phyloP scores from a whole-genome alignment of 2,888 invertebrate species.

The Mellilla xanthometata region DNA sequence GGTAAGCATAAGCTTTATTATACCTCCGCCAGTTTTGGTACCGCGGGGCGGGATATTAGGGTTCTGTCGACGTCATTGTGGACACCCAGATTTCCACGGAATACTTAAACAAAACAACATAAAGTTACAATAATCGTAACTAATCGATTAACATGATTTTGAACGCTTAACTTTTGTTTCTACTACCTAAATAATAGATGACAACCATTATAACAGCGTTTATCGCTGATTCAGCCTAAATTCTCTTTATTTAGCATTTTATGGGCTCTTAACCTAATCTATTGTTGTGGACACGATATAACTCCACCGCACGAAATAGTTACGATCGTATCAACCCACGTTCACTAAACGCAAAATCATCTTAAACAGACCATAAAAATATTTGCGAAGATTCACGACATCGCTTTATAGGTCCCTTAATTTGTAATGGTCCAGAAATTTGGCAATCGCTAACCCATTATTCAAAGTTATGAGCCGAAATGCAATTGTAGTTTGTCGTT shows the following conservation, averaged over 20 bases:
- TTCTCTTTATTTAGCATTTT: slow-evolving; percentile 9
- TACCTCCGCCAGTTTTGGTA: slow-evolving; percentile 48
- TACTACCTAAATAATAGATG: background rate
- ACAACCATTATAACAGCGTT: slow-evolving; percentile 5
- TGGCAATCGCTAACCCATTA: background rate
- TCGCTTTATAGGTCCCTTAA: background rate
- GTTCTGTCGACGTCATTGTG: slow-evolving; percentile 31
- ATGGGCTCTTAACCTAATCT: slow-evolving; percentile 13
- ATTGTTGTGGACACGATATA: slow-evolving; percentile 7
- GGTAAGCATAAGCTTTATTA: slow-evolving; percentile 72
- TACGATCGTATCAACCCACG: slow-evolving; percentile 7
- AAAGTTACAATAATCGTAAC: no score
- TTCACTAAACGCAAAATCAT: slow-evolving; percentile 1
- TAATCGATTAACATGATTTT: background rate
- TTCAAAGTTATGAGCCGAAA: no score
- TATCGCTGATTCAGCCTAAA: slow-evolving; percentile 10
- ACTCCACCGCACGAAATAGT: slow-evolving; percentile 7
- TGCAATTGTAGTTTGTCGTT: no score
- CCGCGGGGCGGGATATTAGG: slow-evolving; percentile 39
- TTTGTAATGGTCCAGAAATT: background rate
- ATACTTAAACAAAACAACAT: no score
- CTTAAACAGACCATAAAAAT: slow-evolving; percentile 1
- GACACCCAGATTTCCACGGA: no score
- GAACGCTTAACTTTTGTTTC: background rate
- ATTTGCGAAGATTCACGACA: background rate